Evolutionary conservation across 2,113 vertebrate species (phyloP), one percentile per base, ranked within the genome.

Genomic region (Podilymbus podiceps): DNA sequence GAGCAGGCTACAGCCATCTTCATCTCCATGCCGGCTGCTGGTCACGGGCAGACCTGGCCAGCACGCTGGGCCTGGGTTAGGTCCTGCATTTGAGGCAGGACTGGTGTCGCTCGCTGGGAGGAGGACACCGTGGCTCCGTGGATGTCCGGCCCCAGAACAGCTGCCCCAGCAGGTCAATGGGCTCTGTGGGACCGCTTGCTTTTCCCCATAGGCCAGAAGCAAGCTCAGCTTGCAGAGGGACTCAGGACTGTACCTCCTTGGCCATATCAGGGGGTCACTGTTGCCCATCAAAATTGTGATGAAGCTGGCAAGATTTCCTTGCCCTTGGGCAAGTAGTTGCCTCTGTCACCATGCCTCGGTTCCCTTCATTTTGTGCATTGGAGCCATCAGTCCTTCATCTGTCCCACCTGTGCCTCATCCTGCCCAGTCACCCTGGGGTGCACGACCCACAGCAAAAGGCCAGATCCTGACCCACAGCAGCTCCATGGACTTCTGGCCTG

Each of bases 201-300:
- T 67, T 31, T 67, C 17, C 17, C 27, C 30, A 3, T 47, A 46
- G 33, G 66, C 38, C 27, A 66, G 59, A 79, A 73, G 13, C 2
- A 14, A 67, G 28, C 15, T 16, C 23, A 72, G 52, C 12, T 79
- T 60, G 33, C 24, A 40, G 6, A 52, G 11, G 19, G 14, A 47
- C 23, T 19, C 24, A 38, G 35, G 15, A 42, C 30, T 60, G 18
- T 46, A 8, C 9, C 15, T 55, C 24, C 15, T 7, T 8, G 40
- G 55, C 50, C 27, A 1, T 9, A 62, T 12, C 44, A 40, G 60
- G 28, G 20, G 16, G 5, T 28, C 6, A 7, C 30, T 42, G 6
- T 31, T 3, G 0, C 33, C 49, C 33, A 30, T 13, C 30, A 4
- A 18, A 4, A 2, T 31, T 30, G 31, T 4, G 15, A 12, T 38